Base-by-base conservation (phyloP, 2,797 vertebrate species). In the Sebastolobus alascanus region DNA sequence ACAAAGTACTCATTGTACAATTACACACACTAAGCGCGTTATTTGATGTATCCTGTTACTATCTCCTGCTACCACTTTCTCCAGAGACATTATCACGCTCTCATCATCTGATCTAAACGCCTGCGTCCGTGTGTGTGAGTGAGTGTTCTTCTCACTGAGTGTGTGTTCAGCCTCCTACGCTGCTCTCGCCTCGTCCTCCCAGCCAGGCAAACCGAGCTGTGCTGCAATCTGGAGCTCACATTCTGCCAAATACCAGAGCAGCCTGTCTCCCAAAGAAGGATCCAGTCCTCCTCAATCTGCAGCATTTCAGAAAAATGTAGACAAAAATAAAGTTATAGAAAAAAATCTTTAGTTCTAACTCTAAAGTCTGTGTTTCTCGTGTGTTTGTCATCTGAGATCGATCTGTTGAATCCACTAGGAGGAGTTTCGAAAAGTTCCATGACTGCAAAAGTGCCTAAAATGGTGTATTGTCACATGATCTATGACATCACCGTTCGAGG, bases 211-310 rank as follows among this genome's bases (percentile, higher is more conserved):
- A 31, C 84, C 73, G 54, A 80, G 80, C 89, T 90, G 90, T 83
- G 77, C 87, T 54, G 75, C 91, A 90, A 89, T 92, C 90, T 93
- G 92, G 88, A 86, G 74, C 68, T 33, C 29, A 6, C 12, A 9
- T 11, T 58, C 74, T 87, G 90, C 89, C 89, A 90, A 83, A 31
- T 25, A 72, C 25, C 68, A 73, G 56, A 56, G 12, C 27, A 8
- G 55, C 29, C 61, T 25, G 22, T 61, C 37, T 43, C 5, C 6
- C 27, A 18, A 3, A 82, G 29, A 60, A 52, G 31, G 4, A 7
- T 72, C 37, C 40, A 18, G 29, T 40, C 58, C 55, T 54, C 10
- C 6, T 31, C 40, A 20, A 50, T 63, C 38, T 73, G 63, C 38
- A 56, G n/a, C 8, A 2, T 27, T 43, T 33, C 13, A 31, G 11